Conservation (phyloP, 2,113 vertebrate genomes). For the Galbula dea region DNA sequence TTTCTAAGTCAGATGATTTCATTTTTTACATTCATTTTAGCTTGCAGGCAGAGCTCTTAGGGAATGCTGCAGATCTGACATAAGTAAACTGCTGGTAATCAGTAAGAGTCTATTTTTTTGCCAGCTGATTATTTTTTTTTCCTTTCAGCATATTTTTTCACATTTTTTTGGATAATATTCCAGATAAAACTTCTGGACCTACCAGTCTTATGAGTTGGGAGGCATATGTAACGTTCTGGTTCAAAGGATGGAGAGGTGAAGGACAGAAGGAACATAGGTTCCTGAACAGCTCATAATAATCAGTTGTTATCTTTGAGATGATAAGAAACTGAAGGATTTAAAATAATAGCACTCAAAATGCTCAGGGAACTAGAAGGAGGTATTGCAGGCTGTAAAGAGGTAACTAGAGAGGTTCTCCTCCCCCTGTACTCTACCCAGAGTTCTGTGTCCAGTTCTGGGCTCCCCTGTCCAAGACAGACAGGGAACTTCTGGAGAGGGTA, state of each 20-base stretch:
- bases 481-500: no score
- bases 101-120: not conserved
- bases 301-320: not conserved
- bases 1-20: not conserved
- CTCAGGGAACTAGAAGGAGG: not conserved
- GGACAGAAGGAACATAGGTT: not conserved
- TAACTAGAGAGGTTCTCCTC: no score
- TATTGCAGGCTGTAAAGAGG: not conserved
- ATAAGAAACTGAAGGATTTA: not conserved
- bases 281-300: not conserved
- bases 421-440: no score
- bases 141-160: not conserved
- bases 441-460: no score
- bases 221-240: not conserved
- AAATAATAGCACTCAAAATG: not conserved
- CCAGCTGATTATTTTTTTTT: not conserved
- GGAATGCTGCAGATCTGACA: not conserved
- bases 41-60: not conserved
- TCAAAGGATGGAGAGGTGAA: not conserved
- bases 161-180: not conserved
- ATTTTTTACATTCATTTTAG: not conserved
- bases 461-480: no score
- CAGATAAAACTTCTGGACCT: not conserved
- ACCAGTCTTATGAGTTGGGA: not conserved
- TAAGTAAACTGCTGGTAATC: not conserved